Evolutionary conservation across 2,797 vertebrate genomes (phyloP).

Genomic region (Acropternis orthonyx): DNA sequence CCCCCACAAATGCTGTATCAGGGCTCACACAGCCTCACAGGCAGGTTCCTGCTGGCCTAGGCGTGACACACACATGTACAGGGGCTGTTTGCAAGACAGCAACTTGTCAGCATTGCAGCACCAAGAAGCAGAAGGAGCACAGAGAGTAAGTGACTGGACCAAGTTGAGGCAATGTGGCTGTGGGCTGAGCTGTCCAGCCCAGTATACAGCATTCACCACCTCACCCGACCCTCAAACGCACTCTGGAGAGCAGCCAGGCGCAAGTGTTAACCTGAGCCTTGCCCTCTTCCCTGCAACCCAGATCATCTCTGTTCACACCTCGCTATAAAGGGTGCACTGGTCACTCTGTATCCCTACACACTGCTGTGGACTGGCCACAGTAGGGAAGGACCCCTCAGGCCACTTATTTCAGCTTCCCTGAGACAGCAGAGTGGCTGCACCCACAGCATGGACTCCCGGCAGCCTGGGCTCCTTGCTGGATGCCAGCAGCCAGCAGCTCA

Average conservation of each 20-base stretch:
- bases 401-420: background rate
- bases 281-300: background rate
- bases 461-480: background rate
- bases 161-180: background rate
- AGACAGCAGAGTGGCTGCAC: background rate
- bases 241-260: background rate
- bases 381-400: background rate
- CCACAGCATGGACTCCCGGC: background rate
- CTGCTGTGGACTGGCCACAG: background rate
- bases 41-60: background rate
- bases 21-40: background rate
- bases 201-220: background rate
- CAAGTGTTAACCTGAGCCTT: background rate
- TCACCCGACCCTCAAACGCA: background rate
- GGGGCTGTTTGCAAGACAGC: background rate
- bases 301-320: rapidly evolving
- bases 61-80: rapidly evolving
- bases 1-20: background rate
- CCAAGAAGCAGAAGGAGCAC: background rate
- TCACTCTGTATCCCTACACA: background rate
- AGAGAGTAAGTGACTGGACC: background rate
- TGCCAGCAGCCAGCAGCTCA: background rate
- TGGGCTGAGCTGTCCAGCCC: background rate
- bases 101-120: background rate
- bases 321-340: background rate